Evolutionary conservation across 2,888 invertebrate genomes (phyloP).

Genomic region (Ditula angustiorana): DNA sequence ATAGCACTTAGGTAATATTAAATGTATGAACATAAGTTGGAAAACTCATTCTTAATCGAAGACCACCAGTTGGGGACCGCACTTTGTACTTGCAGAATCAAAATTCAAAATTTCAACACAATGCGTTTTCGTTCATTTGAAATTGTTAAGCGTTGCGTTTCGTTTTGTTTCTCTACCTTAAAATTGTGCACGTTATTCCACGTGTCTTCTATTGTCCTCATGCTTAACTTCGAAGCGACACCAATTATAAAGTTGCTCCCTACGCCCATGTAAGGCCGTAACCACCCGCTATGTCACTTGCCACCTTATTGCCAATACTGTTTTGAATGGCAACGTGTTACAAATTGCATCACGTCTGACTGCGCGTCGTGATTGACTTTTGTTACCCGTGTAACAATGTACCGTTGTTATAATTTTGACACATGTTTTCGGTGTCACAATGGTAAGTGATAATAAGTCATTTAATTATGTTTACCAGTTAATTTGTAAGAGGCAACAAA

Average conservation of each 20-base stretch:
- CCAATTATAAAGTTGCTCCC: conserved; percentile 64
- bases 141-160: no score
- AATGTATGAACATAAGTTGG: no score
- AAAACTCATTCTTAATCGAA: no score
- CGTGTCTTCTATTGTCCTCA: conserved; percentile 41
- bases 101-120: background rate
- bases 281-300: background rate
- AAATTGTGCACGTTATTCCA: conserved; percentile 39
- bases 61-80: no score
- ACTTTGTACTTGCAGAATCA: no score
- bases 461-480: background rate
- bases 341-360: conserved; percentile 37
- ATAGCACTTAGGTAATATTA: no score
- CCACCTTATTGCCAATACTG: conserved; percentile 3
- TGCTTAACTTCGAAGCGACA: conserved; percentile 45
- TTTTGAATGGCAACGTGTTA: conserved; percentile 21
- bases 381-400: conserved; percentile 30
- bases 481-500: conserved; percentile 13
- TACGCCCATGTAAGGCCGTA: background rate
- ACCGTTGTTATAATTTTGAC: conserved; percentile 3
- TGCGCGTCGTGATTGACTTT: conserved; percentile 33
- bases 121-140: background rate
- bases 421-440: background rate
- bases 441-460: background rate
- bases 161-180: background rate